Percentiles rank a stretch among this genome's conserved stretches.
Evolutionary conservation across 2,797 vertebrate species (phyloP).

Genomic region (Cygnus olor): DNA sequence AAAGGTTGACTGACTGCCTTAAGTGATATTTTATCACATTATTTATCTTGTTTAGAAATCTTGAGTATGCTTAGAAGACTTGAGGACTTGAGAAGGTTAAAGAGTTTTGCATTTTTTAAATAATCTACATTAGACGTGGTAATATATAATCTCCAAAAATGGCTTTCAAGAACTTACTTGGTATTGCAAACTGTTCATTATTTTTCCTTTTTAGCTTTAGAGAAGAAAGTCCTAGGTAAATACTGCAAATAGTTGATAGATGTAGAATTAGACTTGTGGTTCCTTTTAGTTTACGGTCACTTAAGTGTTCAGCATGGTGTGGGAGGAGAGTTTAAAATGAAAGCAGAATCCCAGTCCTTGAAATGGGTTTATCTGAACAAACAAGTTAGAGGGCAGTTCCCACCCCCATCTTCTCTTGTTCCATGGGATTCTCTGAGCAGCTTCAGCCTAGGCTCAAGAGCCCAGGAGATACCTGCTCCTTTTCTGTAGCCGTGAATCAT

Average conservation of each 20-base stretch:
- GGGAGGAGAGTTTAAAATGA: background rate
- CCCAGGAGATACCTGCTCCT: rapidly evolving
- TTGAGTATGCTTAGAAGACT: background rate
- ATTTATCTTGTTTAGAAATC: background rate
- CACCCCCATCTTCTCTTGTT: background rate
- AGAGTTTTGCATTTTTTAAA: background rate
- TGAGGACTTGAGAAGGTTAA: background rate
- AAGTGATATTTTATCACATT: rapidly evolving
- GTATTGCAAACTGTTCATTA: rapidly evolving
- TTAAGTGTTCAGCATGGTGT: rapidly evolving
- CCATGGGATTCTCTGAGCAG: background rate
- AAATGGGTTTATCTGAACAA: background rate
- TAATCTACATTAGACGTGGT: rapidly evolving
- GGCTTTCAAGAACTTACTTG: background rate
- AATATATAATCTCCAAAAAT: background rate
- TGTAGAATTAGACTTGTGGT: background rate
- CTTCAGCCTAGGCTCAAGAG: background rate
- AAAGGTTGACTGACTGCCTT: background rate
- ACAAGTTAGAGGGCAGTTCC: background rate
- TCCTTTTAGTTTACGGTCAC: rapidly evolving
- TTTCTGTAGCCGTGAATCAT: rapidly evolving
- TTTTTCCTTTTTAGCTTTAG: background rate
- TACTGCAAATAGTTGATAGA: rapidly evolving
- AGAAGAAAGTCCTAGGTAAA: background rate
- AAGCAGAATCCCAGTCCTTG: background rate